phyloP scores from a whole-genome alignment of 2,113 vertebrate genomes.

The Brachirus orientalis region DNA sequence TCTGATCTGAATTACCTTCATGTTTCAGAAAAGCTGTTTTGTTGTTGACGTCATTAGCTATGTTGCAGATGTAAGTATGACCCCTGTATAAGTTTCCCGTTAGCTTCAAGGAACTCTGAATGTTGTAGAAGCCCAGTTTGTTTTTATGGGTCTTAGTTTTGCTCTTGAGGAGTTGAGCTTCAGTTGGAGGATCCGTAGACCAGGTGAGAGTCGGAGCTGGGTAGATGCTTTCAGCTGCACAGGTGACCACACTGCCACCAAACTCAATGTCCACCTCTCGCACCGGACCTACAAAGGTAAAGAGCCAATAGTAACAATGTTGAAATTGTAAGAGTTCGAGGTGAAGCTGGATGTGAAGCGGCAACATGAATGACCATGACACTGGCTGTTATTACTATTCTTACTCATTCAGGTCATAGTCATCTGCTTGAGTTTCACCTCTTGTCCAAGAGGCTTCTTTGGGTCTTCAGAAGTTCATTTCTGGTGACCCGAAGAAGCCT shows the following conservation, averaged over 20 bases:
- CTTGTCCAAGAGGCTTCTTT: too few relatives aligned
- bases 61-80: background rate
- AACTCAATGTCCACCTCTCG: background rate
- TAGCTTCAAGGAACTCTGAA: slow-evolving; percentile 6
- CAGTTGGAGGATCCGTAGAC: slow-evolving; percentile 10
- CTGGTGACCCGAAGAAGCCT: too few relatives aligned
- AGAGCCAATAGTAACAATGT: background rate
- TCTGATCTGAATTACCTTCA: background rate
- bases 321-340: too few relatives aligned
- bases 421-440: too few relatives aligned
- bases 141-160: background rate
- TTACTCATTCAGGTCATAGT: too few relatives aligned
- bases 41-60: background rate
- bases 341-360: too few relatives aligned
- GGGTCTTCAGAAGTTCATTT: too few relatives aligned
- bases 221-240: slow-evolving; percentile 3
- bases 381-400: too few relatives aligned
- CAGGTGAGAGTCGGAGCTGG: slow-evolving; percentile 18
- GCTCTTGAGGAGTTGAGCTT: background rate
- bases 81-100: background rate
- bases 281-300: slow-evolving; percentile 2
- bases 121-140: background rate
- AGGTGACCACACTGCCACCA: background rate
- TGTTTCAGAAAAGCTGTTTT: slow-evolving; percentile 5
- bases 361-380: too few relatives aligned